Percentiles rank a stretch among this genome's conserved stretches.
Evolutionary conservation across 1,140 invertebrate genomes (phyloP).

Genomic region (Lordiphosa collinella): DNA sequence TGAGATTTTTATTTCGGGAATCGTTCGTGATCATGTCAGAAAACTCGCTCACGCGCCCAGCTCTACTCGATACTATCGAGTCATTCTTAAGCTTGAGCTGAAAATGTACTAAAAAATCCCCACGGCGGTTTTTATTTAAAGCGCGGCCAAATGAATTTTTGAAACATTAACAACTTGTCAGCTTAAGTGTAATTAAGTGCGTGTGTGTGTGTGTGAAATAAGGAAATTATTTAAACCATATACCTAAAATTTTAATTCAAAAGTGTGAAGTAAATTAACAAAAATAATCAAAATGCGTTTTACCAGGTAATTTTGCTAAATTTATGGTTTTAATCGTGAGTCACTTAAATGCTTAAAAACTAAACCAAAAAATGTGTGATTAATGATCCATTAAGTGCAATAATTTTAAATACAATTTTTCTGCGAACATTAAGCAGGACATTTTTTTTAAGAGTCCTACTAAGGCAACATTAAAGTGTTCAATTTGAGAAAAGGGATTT

Average conservation of each 20-base stretch:
- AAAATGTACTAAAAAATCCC: conserved; percentile 48
- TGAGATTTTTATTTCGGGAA: too few relatives aligned
- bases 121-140: conserved; percentile 35
- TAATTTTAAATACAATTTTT: too few relatives aligned
- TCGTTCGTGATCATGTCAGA: too few relatives aligned
- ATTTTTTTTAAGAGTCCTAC: too few relatives aligned
- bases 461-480: too few relatives aligned
- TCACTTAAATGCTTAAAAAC: too few relatives aligned
- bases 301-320: not conserved
- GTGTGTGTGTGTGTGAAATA: conserved; percentile 24
- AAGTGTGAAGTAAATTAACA: not conserved
- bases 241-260: not conserved
- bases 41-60: too few relatives aligned
- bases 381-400: too few relatives aligned
- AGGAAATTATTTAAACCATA: not conserved
- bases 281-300: not conserved
- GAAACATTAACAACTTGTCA: conserved; percentile 38
- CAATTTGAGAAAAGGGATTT: too few relatives aligned
- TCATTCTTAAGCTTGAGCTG: not conserved
- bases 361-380: too few relatives aligned
- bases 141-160: conserved; percentile 19
- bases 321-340: too few relatives aligned
- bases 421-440: too few relatives aligned
- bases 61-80: conserved; percentile 5
- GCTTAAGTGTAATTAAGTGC: conserved; percentile 29